Percentiles rank a stretch among this genome's conserved stretches.
These are phyloP conservation scores for Salvelinus fontinalis DNA, from an alignment of 2,113 vertebrate species.

Conservation along the genomic window DNA sequence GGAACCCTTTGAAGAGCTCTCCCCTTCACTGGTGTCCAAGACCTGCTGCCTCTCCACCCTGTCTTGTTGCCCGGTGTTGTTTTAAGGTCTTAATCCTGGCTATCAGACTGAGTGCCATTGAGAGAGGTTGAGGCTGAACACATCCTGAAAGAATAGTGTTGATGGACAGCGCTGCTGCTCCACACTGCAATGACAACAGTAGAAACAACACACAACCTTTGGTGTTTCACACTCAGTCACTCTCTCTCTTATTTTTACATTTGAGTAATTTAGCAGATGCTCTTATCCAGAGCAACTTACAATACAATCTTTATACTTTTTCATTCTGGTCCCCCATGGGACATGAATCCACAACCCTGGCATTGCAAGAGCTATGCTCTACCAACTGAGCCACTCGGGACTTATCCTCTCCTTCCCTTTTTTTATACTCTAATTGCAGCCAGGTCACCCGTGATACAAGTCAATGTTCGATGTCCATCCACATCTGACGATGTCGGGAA, in stretches of 20 bases:
- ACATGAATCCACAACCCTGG: no score
- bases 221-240: background rate
- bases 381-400: no score
- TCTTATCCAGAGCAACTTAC: no score
- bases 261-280: no score
- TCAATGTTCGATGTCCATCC: no score
- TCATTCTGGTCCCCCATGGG: no score
- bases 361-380: no score
- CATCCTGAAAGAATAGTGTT: background rate
- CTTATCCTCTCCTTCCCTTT: no score
- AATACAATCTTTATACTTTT: no score
- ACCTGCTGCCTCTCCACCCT: background rate
- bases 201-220: background rate
- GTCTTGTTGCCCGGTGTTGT: slow-evolving; percentile 45
- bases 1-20: slow-evolving; percentile 34
- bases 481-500: no score
- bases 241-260: background rate
- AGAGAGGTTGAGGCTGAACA: slow-evolving; percentile 13
- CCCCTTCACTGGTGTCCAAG: slow-evolving; percentile 7
- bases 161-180: slow-evolving; percentile 26
- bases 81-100: slow-evolving; percentile 46
- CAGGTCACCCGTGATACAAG: no score
- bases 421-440: no score
- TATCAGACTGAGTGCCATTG: slow-evolving; percentile 29
- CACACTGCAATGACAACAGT: background rate